Conservation (phyloP, 2,113 vertebrate species). For the Phycodurus eques region DNA sequence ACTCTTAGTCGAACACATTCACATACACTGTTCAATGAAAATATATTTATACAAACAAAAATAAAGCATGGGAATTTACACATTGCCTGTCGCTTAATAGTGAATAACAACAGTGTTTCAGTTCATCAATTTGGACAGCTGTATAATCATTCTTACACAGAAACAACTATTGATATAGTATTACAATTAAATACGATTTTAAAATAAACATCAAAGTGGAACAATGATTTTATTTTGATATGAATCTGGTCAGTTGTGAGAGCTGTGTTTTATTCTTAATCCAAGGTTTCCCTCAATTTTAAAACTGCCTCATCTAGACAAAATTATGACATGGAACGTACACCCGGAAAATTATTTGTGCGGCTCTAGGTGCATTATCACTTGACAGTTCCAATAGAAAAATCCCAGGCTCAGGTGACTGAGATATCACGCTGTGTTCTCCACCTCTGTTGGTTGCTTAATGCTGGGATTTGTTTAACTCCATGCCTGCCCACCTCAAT, state of each 20-base stretch:
- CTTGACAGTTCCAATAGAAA: constrained; percentile 7
- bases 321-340: not conserved
- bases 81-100: not conserved
- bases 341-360: not conserved
- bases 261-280: not conserved
- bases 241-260: not conserved
- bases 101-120: not conserved
- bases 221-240: not conserved
- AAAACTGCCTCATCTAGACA: not conserved
- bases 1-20: constrained; percentile 37
- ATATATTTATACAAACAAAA: constrained; percentile 24
- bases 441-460: not conserved
- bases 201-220: not conserved
- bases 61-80: constrained; percentile 2
- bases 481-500: not conserved
- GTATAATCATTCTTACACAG: not conserved
- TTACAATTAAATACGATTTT: not conserved
- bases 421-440: constrained; percentile 3
- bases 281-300: not conserved
- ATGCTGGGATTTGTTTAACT: not conserved
- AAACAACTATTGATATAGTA: not conserved
- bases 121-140: no score
- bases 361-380: not conserved
- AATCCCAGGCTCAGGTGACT: constrained; percentile 1
- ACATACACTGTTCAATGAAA: constrained; percentile 14